Evolutionary conservation across 1,140 invertebrate species (phyloP), one percentile per base, ranked within the genome.

Genomic region (Epicauta chinensis): DNA sequence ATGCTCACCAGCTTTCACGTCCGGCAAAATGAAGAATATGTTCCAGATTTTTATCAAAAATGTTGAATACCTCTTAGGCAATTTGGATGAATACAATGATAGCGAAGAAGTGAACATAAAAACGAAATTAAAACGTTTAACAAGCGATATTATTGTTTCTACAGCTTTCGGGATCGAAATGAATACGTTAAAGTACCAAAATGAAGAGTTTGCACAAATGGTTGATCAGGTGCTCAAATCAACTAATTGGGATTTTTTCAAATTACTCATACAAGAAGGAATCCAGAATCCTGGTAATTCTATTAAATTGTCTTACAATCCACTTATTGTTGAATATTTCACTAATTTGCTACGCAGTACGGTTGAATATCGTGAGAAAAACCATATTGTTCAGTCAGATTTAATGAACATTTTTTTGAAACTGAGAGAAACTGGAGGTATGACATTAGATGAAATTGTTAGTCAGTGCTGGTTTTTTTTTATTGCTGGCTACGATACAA

Each of bases 381-480:
- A 23, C 3, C 10, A 3, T 9, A 34, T 34, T 3, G 11, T 34
- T 12, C 10, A 10, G 3, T 3, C 74, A 43, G 80, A 34, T 1
- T n/a, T 15, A n/a, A 12, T 16, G 6, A 11, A 9, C 2, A 10
- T 16, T 48, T 10, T 14, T 16, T 23, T 12, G 36, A 12, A 23
- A 6, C 10, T 38, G 12, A 44, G 11, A 40, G 13, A 30, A 7
- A 3, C 41, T 11, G 15, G 7, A 14, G 35, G 41, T 6, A 23
- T 59, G 12, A 52, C 31, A 1, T 78, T 79, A 17, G 75, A 78
- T 6, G 81, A 85, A 59, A 73, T 90, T 2, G 68, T 81, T 0
- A 76, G 74, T 4, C 77, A 81, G 62, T 73, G 74, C 7, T 69
- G 77, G 23, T 55, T 78, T 0, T 81, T 82, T 54, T 59, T 55